A percentile compares a stretch with the other conserved stretches of the same genome.
phyloP scores from a whole-genome alignment of 2,888 invertebrate species.

The Xanthostigma xanthostigma region DNA sequence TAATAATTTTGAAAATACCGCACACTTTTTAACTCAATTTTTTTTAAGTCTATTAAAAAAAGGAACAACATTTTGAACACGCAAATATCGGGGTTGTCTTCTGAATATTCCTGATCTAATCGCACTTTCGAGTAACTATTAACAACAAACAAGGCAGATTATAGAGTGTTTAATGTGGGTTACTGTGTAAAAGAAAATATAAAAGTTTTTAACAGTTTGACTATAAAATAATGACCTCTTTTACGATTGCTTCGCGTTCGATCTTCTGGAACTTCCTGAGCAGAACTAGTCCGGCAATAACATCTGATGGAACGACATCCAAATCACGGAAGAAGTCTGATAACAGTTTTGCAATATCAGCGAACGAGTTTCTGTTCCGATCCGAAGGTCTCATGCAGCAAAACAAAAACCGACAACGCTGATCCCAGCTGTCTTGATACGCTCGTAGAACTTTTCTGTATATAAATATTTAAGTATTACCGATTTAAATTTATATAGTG shows the following conservation, averaged over 20 bases:
- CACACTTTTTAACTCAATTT: too few species aligned
- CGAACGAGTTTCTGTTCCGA: slow-evolving; percentile 65
- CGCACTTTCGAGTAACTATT: too few species aligned
- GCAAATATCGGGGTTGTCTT: too few species aligned
- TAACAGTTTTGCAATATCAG: slow-evolving; percentile 67
- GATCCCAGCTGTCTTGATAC: slow-evolving; percentile 80
- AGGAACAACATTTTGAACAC: too few species aligned
- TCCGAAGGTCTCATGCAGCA: slow-evolving; percentile 71
- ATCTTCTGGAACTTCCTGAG: slow-evolving; percentile 66
- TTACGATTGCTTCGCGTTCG: slow-evolving; percentile 57
- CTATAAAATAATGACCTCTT: slow-evolving; percentile 32
- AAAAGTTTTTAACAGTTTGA: too few species aligned
- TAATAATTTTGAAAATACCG: too few species aligned
- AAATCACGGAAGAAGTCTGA: slow-evolving; percentile 79
- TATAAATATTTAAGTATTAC: slow-evolving; percentile 12
- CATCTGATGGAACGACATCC: slow-evolving; percentile 78
- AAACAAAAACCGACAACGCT: slow-evolving; percentile 63
- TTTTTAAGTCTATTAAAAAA: too few species aligned
- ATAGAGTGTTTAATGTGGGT: too few species aligned
- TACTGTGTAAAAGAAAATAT: too few species aligned
- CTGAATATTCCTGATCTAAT: too few species aligned
- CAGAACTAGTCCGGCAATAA: slow-evolving; percentile 68
- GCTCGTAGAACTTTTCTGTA: slow-evolving; percentile 70
- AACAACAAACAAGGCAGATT: too few species aligned
- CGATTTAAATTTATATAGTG: neutral